These are phyloP conservation scores for Suillia variegata DNA, from an alignment of 2,888 invertebrate genomes.

Conservation along the genomic window DNA sequence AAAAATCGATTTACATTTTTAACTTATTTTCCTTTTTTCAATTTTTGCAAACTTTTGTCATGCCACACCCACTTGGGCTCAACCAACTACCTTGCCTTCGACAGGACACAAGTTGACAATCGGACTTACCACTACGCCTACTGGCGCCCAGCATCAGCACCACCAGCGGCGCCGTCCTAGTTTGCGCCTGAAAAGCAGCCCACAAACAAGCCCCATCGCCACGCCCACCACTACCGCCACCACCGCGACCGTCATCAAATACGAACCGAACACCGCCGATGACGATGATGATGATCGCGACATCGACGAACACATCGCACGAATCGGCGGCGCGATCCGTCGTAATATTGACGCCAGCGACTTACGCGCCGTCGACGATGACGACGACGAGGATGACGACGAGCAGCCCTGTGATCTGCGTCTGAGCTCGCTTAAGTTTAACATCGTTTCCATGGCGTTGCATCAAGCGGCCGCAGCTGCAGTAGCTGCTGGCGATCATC, in stretches of 20 bases:
- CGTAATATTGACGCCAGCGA: constrained; percentile 25
- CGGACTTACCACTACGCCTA: not conserved
- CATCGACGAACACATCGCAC: constrained; percentile 25
- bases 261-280: constrained; percentile 45
- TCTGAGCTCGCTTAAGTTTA: constrained; percentile 45
- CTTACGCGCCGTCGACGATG: constrained; percentile 29
- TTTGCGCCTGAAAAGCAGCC: constrained; percentile 51
- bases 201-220: constrained; percentile 48
- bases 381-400: constrained; percentile 41
- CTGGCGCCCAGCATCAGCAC: constrained; percentile 16
- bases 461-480: constrained; percentile 39
- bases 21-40: constrained; percentile 1
- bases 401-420: constrained; percentile 60
- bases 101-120: not conserved
- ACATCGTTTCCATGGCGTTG: constrained; percentile 48
- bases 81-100: not conserved
- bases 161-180: constrained; percentile 37
- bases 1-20: constrained; percentile 4
- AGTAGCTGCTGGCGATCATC: constrained; percentile 21
- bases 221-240: constrained; percentile 29
- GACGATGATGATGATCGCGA: constrained; percentile 39
- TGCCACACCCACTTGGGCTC: constrained; percentile 15
- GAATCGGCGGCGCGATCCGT: constrained; percentile 34
- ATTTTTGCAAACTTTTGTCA: constrained; percentile 1
- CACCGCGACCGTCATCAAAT: constrained; percentile 44